phyloP scores from a whole-genome alignment of 2,113 vertebrate species.

The Strigops habroptila region DNA sequence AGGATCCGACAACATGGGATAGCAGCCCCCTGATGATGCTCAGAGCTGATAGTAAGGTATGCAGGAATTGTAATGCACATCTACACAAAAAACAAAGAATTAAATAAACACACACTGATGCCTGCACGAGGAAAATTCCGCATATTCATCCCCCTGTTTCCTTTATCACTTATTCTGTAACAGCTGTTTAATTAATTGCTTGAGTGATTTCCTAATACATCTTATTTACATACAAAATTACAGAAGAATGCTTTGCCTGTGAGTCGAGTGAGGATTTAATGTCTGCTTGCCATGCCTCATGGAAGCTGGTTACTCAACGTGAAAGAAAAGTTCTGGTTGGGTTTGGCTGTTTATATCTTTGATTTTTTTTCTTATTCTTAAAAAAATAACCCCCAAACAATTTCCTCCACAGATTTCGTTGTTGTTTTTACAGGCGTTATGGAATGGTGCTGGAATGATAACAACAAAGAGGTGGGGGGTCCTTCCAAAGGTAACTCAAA shows the following conservation, averaged over 20 bases:
- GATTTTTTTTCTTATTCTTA: neutral
- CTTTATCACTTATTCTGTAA: conserved; percentile 73
- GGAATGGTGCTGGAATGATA: neutral
- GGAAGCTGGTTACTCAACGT: conserved; percentile 56
- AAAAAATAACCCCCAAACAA: neutral
- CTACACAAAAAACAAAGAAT: neutral
- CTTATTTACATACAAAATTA: conserved; percentile 77
- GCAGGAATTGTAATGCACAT: neutral
- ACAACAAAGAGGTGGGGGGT: neutral
- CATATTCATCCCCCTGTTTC: conserved; percentile 51
- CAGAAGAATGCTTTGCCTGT: conserved; percentile 72
- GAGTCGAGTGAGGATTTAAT: conserved; percentile 65
- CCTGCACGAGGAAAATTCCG: conserved; percentile 37
- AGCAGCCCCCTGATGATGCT: neutral
- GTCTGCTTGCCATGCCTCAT: conserved; percentile 54
- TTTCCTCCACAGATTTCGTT: neutral
- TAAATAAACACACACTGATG: conserved; percentile 20
- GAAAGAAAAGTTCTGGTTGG: conserved; percentile 50
- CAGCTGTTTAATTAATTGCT: conserved; percentile 78
- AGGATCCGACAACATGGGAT: neutral
- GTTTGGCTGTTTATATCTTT: neutral
- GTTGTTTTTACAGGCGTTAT: neutral
- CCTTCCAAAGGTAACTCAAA: neutral
- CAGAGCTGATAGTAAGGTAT: neutral
- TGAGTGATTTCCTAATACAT: conserved; percentile 70